phyloP scores from a whole-genome alignment of 2,113 vertebrate species.

The Datnioides undecimradiatus region DNA sequence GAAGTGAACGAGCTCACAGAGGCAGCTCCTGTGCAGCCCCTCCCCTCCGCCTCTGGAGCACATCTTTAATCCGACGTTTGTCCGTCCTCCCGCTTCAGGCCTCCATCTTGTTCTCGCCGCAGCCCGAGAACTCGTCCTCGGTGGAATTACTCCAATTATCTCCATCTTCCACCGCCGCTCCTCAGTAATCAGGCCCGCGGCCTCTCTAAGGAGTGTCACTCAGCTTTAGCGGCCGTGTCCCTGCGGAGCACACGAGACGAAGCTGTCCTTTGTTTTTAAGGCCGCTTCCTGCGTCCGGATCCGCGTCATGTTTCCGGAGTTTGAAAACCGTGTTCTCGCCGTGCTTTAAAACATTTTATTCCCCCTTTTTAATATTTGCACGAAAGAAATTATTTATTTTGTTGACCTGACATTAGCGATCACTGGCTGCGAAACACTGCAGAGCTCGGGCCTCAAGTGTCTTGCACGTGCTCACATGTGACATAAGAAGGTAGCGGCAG shows the following conservation, averaged over 20 bases:
- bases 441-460: constrained; percentile 32
- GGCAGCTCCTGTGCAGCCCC: constrained; percentile 30
- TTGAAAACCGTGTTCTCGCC: constrained; percentile 22
- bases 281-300: constrained; percentile 9
- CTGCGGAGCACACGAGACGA: constrained; percentile 26
- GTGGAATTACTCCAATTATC: constrained; percentile 65
- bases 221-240: constrained; percentile 59
- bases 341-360: constrained; percentile 28
- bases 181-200: constrained; percentile 63
- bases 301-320: too few relatives aligned
- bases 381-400: constrained; percentile 47
- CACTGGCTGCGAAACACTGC: constrained; percentile 33
- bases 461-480: constrained; percentile 21
- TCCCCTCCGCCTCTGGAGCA: constrained; percentile 57
- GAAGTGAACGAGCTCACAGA: too few relatives aligned
- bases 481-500: too few relatives aligned
- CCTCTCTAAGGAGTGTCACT: constrained; percentile 75
- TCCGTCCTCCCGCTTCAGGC: constrained; percentile 38
- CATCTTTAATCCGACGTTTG: constrained; percentile 48
- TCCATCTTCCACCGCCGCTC: constrained; percentile 35
- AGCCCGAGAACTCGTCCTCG: constrained; percentile 26
- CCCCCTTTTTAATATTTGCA: constrained; percentile 21
- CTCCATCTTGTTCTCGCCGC: constrained; percentile 46
- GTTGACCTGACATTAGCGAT: neutral
- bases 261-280: constrained; percentile 40